Conservation (phyloP, 1,140 invertebrate genomes). For the Thaumatotibia leucotreta region DNA sequence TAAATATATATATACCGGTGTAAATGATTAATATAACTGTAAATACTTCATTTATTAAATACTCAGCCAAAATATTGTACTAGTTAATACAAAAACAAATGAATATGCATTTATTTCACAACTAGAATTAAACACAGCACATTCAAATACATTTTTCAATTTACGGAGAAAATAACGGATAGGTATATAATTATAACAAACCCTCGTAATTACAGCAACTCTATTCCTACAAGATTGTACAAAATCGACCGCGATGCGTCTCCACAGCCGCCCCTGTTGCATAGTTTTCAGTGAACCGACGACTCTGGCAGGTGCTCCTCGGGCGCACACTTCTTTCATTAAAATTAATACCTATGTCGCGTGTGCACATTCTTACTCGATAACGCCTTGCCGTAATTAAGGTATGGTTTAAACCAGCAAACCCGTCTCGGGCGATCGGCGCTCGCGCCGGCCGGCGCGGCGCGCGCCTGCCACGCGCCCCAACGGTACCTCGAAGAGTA, state of each 20-base stretch:
- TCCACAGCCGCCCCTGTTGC: conserved; percentile 30
- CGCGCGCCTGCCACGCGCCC: conserved; percentile 66
- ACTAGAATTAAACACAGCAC: too few relatives aligned
- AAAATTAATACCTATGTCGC: conserved; percentile 76
- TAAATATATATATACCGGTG: too few relatives aligned
- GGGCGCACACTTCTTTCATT: conserved; percentile 74
- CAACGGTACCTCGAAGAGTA: conserved; percentile 41
- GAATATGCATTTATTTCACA: too few relatives aligned
- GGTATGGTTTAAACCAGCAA: conserved; percentile 61
- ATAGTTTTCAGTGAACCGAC: conserved; percentile 58
- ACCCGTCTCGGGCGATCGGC: conserved; percentile 36
- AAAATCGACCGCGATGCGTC: conserved; percentile 10
- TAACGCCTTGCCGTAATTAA: conserved; percentile 73
- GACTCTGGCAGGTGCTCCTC: conserved; percentile 62
- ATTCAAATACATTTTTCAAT: too few relatives aligned
- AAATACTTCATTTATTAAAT: too few relatives aligned
- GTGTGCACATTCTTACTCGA: conserved; percentile 74
- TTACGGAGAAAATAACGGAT: too few relatives aligned
- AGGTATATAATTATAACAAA: too few relatives aligned
- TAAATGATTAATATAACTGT: too few relatives aligned
- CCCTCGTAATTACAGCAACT: too few relatives aligned
- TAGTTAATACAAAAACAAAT: too few relatives aligned
- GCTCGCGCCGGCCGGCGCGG: conserved; percentile 22
- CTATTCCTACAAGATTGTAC: not conserved
- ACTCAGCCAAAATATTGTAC: too few relatives aligned